Conservation (phyloP, 1,140 invertebrate genomes). For the Caenorhabditis remanei region DNA sequence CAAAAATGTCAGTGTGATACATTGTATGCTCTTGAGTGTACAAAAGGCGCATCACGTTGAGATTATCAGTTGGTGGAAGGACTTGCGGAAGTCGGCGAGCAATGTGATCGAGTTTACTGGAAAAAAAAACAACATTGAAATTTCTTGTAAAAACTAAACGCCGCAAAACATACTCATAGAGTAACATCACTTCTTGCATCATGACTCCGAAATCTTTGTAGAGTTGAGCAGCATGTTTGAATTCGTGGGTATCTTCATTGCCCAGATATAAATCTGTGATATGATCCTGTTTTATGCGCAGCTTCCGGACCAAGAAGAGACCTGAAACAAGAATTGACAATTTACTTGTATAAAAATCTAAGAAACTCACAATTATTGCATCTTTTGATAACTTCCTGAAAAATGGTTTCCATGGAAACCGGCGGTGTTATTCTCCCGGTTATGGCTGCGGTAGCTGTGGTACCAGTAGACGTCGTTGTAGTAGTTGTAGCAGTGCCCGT, state of each 20-base stretch:
- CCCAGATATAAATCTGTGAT: too few relatives aligned
- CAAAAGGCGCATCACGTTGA: neutral
- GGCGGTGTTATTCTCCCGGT: neutral
- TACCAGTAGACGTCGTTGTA: neutral
- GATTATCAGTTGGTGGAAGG: neutral
- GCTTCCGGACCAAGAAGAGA: conserved; percentile 19
- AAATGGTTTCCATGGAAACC: neutral
- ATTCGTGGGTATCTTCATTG: too few relatives aligned
- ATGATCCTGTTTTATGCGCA: neutral
- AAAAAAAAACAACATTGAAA: neutral
- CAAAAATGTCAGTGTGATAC: neutral
- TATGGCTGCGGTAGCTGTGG: neutral
- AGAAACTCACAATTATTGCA: conserved; percentile 21
- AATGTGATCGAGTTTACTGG: neutral
- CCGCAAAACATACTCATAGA: neutral
- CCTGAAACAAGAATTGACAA: neutral
- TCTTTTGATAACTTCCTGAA: conserved; percentile 3
- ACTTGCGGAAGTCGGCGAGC: neutral
- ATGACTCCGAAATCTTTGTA: too few relatives aligned
- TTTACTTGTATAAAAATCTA: neutral
- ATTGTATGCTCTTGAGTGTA: conserved; percentile 34
- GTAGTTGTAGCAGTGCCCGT: neutral
- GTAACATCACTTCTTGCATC: neutral
- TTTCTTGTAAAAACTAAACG: neutral
- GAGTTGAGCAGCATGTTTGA: too few relatives aligned